Evolutionary conservation across 2,888 invertebrate genomes (phyloP).

Genomic region (Prionchulus punctatus): DNA sequence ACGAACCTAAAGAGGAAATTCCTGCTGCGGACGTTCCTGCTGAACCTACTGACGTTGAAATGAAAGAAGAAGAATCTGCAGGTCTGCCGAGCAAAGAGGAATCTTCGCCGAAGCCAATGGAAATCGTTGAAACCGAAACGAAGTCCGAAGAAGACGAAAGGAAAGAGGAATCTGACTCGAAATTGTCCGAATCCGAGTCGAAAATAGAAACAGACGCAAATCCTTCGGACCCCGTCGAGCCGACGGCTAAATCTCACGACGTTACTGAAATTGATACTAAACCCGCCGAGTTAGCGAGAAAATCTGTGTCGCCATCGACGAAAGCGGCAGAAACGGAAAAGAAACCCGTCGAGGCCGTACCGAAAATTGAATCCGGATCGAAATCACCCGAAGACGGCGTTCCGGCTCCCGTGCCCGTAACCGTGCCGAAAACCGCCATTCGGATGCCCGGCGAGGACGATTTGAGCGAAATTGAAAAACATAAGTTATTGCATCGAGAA

Average conservation of each 20-base stretch:
- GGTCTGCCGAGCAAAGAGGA: too few species aligned
- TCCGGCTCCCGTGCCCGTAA: background rate
- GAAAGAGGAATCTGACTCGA: background rate
- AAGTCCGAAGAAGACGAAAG: background rate
- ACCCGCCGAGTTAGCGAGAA: background rate
- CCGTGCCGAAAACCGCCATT: background rate
- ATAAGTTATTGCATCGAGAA: conserved; percentile 92
- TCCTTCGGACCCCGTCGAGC: background rate
- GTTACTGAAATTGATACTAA: background rate
- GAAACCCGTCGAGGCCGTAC: background rate
- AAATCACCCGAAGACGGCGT: background rate
- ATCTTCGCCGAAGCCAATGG: too few species aligned
- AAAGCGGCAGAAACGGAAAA: conserved; percentile 8
- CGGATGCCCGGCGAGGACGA: conserved; percentile 2
- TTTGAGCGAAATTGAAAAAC: conserved; percentile 29
- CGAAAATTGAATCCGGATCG: background rate
- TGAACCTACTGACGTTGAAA: too few species aligned
- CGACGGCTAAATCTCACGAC: background rate
- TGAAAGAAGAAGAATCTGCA: too few species aligned
- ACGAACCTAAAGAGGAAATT: too few species aligned
- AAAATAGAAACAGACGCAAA: background rate
- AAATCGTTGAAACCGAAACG: background rate
- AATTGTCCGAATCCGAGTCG: too few species aligned
- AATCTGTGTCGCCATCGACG: background rate
- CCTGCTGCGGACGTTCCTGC: too few species aligned